Conservation (phyloP, 2,888 invertebrate species). For the Melieria crassipennis region DNA sequence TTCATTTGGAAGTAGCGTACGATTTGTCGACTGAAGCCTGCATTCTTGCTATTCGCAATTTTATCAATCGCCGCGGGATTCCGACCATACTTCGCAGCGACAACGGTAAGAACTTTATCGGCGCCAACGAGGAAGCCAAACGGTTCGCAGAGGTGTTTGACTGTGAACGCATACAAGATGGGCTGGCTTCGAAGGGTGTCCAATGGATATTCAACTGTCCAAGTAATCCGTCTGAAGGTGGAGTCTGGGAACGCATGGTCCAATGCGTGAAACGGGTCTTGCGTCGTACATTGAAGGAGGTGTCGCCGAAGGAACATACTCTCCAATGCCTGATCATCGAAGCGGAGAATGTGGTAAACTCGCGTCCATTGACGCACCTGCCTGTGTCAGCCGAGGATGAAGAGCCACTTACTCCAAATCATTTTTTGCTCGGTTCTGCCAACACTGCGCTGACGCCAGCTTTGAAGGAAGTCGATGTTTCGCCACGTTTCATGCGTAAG, state of each 20-base stretch:
- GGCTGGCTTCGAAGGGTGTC: constrained; percentile 11
- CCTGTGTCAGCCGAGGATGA: constrained; percentile 34
- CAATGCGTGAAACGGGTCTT: constrained; percentile 38
- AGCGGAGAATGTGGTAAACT: constrained; percentile 31
- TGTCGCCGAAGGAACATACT: constrained; percentile 37
- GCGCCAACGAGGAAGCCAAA: constrained; percentile 1
- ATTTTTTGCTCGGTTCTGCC: constrained; percentile 24
- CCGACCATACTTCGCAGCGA: constrained; percentile 31
- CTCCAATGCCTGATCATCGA: constrained; percentile 37
- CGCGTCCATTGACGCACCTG: constrained; percentile 32
- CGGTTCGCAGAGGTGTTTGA: constrained; percentile 17
- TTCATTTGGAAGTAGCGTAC: constrained; percentile 30
- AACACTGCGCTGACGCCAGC: no score
- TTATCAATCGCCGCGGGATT: neutral
- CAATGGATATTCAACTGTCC: constrained; percentile 28
- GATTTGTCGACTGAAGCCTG: constrained; percentile 41
- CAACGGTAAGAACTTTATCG: constrained; percentile 32
- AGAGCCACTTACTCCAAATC: constrained; percentile 39
- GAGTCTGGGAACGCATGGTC: constrained; percentile 41
- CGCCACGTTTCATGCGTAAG: no score
- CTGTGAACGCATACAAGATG: constrained; percentile 8
- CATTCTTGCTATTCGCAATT: constrained; percentile 40
- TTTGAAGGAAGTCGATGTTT: no score
- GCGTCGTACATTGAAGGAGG: constrained; percentile 35
- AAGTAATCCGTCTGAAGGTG: constrained; percentile 35